Evolutionary conservation across 1,140 invertebrate species (phyloP).

Genomic region (Tenebrio molitor): DNA sequence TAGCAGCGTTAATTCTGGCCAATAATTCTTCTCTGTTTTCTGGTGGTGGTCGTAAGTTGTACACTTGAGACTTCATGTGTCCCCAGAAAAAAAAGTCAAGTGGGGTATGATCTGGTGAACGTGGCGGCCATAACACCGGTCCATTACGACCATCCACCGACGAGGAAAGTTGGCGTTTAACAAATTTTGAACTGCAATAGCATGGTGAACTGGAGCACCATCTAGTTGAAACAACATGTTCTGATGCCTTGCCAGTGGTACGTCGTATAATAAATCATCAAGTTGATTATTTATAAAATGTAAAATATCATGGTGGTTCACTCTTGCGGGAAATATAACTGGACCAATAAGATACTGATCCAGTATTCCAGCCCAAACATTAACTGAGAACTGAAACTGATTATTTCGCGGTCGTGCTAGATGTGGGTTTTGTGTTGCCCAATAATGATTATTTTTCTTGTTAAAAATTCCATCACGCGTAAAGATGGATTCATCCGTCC

Average conservation of each 20-base stretch:
- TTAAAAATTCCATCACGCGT: not conserved
- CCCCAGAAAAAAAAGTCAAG: too few species aligned
- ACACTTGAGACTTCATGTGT: too few species aligned
- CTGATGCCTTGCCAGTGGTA: not conserved
- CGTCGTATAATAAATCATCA: too few species aligned
- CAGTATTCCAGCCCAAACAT: not conserved
- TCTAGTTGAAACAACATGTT: not conserved
- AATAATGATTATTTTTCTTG: not conserved
- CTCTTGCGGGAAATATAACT: too few species aligned
- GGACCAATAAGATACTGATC: not conserved
- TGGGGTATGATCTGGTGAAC: too few species aligned
- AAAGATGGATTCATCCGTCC: not conserved
- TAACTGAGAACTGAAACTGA: not conserved
- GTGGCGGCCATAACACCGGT: too few species aligned
- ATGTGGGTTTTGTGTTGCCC: not conserved
- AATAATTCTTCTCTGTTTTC: too few species aligned
- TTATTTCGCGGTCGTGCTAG: not conserved
- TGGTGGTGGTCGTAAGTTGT: too few species aligned
- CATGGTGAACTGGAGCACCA: slow-evolving; percentile 1
- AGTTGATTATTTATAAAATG: too few species aligned
- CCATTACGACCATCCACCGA: too few species aligned
- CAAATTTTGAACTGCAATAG: not conserved
- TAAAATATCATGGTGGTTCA: too few species aligned
- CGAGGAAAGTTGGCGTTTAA: slow-evolving; percentile 2
- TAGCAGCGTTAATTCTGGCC: too few species aligned